These are phyloP conservation scores for Dexiosoma caninum DNA, from an alignment of 2,888 invertebrate species.

Conservation along the genomic window DNA sequence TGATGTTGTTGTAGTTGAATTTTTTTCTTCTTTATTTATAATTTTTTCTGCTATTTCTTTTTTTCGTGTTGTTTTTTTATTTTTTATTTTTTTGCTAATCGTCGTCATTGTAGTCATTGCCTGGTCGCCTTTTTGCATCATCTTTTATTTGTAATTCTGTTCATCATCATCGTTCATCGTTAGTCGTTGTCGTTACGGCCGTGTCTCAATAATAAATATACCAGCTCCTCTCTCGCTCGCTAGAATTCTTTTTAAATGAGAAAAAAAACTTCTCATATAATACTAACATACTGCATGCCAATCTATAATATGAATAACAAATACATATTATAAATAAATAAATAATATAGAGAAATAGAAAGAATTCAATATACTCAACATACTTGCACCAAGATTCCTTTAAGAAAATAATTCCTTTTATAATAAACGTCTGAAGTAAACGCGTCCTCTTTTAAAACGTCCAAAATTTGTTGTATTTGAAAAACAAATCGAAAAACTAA, in stretches of 20 bases:
- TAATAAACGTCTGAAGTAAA: constrained; percentile 6
- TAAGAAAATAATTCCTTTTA: constrained; percentile 28
- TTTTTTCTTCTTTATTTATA: constrained; percentile 43
- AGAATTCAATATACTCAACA: not conserved
- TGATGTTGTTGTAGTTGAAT: constrained; percentile 42
- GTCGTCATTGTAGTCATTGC: constrained; percentile 66
- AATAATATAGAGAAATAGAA: constrained; percentile 8
- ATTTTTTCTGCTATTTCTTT: constrained; percentile 30
- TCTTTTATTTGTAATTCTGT: constrained; percentile 77
- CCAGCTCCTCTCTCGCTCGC: constrained; percentile 39
- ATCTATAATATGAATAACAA: constrained; percentile 29
- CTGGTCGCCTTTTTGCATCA: constrained; percentile 74
- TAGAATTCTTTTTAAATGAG: constrained; percentile 43
- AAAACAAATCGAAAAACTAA: not conserved
- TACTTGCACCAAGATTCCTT: constrained; percentile 17
- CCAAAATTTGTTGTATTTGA: not conserved
- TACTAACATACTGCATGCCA: constrained; percentile 25
- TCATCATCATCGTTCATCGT: constrained; percentile 74
- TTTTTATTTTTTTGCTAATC: constrained; percentile 71
- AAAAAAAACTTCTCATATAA: constrained; percentile 12
- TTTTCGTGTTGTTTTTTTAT: constrained; percentile 23
- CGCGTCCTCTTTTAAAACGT: constrained; percentile 45
- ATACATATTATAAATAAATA: constrained; percentile 34
- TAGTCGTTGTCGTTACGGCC: constrained; percentile 72
- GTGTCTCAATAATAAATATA: constrained; percentile 60